These are phyloP conservation scores for Pediacus dermestoides DNA, from an alignment of 2,888 invertebrate species.

Conservation along the genomic window DNA sequence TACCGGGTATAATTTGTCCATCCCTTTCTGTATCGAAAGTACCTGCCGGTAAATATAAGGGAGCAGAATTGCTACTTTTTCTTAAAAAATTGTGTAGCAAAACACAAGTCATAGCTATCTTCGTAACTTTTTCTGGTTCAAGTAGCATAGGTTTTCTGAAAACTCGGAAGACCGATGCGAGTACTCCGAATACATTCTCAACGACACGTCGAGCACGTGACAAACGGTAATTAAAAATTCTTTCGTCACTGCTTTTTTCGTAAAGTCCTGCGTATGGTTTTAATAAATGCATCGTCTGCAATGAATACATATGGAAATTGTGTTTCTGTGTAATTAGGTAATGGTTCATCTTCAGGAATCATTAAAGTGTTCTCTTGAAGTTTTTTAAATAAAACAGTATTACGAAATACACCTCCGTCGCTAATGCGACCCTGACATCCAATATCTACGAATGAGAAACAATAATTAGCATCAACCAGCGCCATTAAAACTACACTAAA, in stretches of 20 bases:
- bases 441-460: conserved; percentile 37
- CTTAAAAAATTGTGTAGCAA: conserved; percentile 11
- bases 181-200: conserved; percentile 12
- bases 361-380: conserved; percentile 18
- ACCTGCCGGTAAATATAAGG: not conserved
- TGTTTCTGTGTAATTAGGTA: conserved; percentile 18
- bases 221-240: conserved; percentile 14
- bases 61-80: no score
- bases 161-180: conserved; percentile 9
- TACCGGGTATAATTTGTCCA: not conserved
- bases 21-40: not conserved
- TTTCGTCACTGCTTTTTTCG: conserved; percentile 4
- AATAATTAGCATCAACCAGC: conserved; percentile 44
- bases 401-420: conserved; percentile 35
- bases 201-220: conserved; percentile 10
- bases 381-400: conserved; percentile 11
- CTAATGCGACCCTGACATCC: conserved; percentile 37
- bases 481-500: conserved; percentile 42
- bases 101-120: conserved; percentile 8
- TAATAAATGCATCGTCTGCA: conserved; percentile 31
- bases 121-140: conserved; percentile 8
- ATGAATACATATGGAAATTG: conserved; percentile 23
- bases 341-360: conserved; percentile 6
- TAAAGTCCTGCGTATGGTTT: conserved; percentile 26
- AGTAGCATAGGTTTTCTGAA: conserved; percentile 9